A percentile compares a stretch with the other conserved stretches of the same genome.
Conservation (phyloP, 2,888 invertebrate species). For the Vanessa cardui region DNA sequence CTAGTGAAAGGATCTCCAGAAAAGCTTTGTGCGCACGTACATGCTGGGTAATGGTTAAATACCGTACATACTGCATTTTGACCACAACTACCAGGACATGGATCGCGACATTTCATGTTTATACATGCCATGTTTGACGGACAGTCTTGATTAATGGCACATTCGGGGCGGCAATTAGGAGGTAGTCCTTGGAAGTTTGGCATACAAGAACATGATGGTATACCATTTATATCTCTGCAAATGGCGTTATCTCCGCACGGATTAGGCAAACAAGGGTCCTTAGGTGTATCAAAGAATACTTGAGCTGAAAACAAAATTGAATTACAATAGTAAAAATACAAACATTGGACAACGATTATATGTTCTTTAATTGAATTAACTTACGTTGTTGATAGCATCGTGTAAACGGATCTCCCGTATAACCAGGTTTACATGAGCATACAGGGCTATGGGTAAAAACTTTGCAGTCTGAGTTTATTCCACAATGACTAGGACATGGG, state of each 20-base stretch:
- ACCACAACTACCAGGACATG: constrained; percentile 89
- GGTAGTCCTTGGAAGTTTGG: constrained; percentile 86
- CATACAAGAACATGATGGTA: constrained; percentile 86
- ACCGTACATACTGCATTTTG: constrained; percentile 84
- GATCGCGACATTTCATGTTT: constrained; percentile 88
- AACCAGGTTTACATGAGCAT: constrained; percentile 85
- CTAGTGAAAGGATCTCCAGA: constrained; percentile 90
- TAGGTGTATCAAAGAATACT: constrained; percentile 60
- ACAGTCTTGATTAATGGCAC: constrained; percentile 88
- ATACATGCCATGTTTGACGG: constrained; percentile 87
- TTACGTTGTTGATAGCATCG: constrained; percentile 83
- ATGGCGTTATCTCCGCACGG: constrained; percentile 87
- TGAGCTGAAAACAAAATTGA: constrained; percentile 52
- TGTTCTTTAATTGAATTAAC: constrained; percentile 41
- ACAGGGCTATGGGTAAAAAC: constrained; percentile 91
- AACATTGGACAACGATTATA: background rate
- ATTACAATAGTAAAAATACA: constrained; percentile 11
- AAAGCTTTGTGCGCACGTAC: constrained; percentile 86
- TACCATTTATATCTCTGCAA: constrained; percentile 83
- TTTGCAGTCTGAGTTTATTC: constrained; percentile 86
- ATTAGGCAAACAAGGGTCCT: constrained; percentile 86
- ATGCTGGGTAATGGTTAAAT: constrained; percentile 87
- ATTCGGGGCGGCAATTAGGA: constrained; percentile 88
- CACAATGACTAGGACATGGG: constrained; percentile 89
- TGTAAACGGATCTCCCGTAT: constrained; percentile 87